These are phyloP conservation scores for Phasia obesa DNA, from an alignment of 2,888 invertebrate genomes.

Conservation along the genomic window DNA sequence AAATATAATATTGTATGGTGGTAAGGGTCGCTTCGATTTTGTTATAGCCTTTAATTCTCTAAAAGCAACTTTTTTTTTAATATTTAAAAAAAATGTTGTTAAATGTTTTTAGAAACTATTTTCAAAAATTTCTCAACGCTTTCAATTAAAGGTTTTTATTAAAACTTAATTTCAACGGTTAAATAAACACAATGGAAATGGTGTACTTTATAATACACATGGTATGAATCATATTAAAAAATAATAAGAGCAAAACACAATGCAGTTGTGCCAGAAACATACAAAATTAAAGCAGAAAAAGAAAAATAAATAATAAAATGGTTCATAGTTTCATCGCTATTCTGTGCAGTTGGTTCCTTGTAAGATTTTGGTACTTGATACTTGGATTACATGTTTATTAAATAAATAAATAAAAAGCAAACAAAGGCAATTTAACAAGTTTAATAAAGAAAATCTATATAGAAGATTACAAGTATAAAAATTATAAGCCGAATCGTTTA, in stretches of 20 bases:
- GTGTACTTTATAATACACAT: slow-evolving; percentile 15
- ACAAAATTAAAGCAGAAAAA: slow-evolving; percentile 13
- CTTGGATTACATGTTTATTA: slow-evolving; percentile 44
- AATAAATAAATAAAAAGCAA: slow-evolving; percentile 40
- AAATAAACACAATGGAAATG: not conserved
- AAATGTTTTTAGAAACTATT: too few species aligned
- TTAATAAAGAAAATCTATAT: not conserved
- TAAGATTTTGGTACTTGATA: slow-evolving; percentile 24
- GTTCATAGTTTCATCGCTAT: slow-evolving; percentile 13
- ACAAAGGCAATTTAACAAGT: slow-evolving; percentile 33
- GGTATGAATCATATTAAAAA: slow-evolving; percentile 3
- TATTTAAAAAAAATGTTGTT: too few species aligned
- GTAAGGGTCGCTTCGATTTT: too few species aligned
- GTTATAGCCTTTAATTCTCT: too few species aligned
- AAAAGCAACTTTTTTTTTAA: too few species aligned
- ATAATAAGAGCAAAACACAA: slow-evolving; percentile 14
- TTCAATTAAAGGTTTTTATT: too few species aligned
- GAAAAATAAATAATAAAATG: slow-evolving; percentile 5
- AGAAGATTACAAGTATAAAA: not conserved
- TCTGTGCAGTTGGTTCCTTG: slow-evolving; percentile 5
- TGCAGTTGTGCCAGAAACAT: slow-evolving; percentile 29
- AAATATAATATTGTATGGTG: too few species aligned
- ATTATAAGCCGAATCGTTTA: not conserved
- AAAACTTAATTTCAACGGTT: too few species aligned
- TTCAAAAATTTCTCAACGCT: too few species aligned